Evolutionary conservation across 1,140 invertebrate genomes (phyloP).

Genomic region (Drosophila sp.): DNA sequence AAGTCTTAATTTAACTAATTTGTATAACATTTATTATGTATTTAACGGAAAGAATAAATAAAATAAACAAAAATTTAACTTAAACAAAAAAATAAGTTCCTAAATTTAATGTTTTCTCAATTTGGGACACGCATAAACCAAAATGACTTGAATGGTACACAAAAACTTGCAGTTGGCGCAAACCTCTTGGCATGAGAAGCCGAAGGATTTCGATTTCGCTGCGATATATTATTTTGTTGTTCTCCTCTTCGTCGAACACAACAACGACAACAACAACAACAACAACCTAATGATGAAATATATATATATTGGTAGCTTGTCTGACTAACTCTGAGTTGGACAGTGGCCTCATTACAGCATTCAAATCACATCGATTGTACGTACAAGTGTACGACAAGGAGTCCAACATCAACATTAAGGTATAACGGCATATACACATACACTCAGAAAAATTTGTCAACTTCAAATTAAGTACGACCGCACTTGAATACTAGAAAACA

Average conservation of each 20-base stretch:
- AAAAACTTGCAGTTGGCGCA: conserved; percentile 24
- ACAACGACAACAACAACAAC: conserved; percentile 1
- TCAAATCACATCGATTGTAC: conserved; percentile 65
- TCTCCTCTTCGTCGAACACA: neutral
- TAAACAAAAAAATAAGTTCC: too few species aligned
- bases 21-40: too few species aligned
- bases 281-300: conserved; percentile 60
- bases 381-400: neutral
- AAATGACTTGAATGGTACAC: neutral
- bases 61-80: too few species aligned
- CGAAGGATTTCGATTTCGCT: neutral
- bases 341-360: conserved; percentile 62
- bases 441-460: too few species aligned
- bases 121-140: conserved; percentile 15
- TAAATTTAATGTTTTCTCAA: too few species aligned
- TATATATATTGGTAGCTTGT: conserved; percentile 54
- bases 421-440: conserved; percentile 1
- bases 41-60: too few species aligned
- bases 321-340: neutral
- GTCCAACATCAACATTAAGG: conserved; percentile 2
- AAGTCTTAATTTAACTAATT: too few species aligned
- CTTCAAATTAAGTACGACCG: too few species aligned
- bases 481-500: too few species aligned
- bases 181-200: conserved; percentile 1
- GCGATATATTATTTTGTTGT: neutral